Percentiles rank a stretch among this genome's conserved stretches.
Evolutionary conservation across 2,797 vertebrate genomes (phyloP).

Genomic region (Brachyrhaphis roseni): DNA sequence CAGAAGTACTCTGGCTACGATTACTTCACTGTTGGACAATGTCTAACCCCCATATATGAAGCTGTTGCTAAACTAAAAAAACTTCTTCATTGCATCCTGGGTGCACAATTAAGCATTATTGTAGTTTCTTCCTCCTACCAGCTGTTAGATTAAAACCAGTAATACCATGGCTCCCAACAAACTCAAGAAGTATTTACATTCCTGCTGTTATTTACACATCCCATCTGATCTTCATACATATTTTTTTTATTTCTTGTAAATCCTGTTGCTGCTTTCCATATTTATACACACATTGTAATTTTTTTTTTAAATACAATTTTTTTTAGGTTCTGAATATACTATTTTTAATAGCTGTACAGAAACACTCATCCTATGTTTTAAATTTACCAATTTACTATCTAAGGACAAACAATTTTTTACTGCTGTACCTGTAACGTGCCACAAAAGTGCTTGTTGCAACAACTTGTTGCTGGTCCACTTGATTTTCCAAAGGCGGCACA

Average conservation of each 20-base stretch:
- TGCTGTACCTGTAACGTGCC: too few relatives aligned
- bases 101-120: background rate
- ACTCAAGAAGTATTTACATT: background rate
- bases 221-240: background rate
- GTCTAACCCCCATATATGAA: background rate
- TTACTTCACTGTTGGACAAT: background rate
- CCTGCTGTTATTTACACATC: background rate
- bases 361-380: too few relatives aligned
- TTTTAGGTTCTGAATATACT: too few relatives aligned
- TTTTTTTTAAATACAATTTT: too few relatives aligned
- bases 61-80: background rate
- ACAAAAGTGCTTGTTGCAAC: too few relatives aligned
- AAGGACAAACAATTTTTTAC: too few relatives aligned
- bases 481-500: background rate
- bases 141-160: too few relatives aligned
- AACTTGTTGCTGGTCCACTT: too few relatives aligned
- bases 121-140: too few relatives aligned
- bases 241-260: background rate
- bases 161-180: too few relatives aligned
- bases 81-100: background rate
- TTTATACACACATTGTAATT: background rate
- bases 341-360: too few relatives aligned
- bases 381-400: too few relatives aligned
- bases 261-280: background rate
- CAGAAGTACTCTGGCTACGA: background rate